These are phyloP conservation scores for Bactericera cockerelli DNA, from an alignment of 1,140 invertebrate species.

Conservation along the genomic window DNA sequence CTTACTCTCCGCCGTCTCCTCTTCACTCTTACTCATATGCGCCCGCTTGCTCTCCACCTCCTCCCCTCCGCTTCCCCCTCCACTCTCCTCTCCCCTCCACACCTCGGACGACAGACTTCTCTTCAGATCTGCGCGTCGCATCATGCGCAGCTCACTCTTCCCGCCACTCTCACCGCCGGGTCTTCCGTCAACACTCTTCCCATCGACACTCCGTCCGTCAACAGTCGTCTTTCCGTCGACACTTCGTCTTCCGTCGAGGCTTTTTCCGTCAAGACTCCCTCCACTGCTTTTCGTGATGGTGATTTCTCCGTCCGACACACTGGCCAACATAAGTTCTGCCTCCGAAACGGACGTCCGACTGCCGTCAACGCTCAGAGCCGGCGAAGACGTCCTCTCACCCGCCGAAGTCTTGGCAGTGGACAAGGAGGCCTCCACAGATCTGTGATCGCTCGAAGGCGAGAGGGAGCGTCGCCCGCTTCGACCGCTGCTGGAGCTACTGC, in stretches of 20 bases:
- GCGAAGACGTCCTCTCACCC: too few species aligned
- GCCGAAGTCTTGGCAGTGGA: too few species aligned
- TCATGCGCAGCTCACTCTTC: neutral
- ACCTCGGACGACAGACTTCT: constrained; percentile 8
- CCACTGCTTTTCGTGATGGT: neutral
- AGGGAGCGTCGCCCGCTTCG: too few species aligned
- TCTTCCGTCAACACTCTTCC: too few species aligned
- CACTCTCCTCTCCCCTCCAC: constrained; percentile 17
- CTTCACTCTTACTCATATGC: constrained; percentile 15
- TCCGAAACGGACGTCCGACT: neutral
- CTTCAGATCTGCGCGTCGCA: constrained; percentile 1
- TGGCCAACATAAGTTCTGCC: constrained; percentile 5
- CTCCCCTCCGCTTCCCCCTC: constrained; percentile 20
- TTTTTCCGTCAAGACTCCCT: constrained; percentile 10
- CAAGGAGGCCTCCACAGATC: too few species aligned
- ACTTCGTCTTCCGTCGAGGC: neutral
- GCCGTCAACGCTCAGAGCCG: too few species aligned
- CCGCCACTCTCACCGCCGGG: too few species aligned
- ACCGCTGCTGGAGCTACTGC: too few species aligned
- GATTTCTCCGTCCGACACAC: neutral
- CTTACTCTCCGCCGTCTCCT: too few species aligned
- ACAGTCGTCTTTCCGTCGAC: too few species aligned
- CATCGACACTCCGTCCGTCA: too few species aligned
- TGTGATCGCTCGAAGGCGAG: too few species aligned
- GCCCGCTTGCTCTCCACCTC: constrained; percentile 18